phyloP scores from a whole-genome alignment of 2,113 vertebrate genomes.

The Lophochroa leadbeateri region DNA sequence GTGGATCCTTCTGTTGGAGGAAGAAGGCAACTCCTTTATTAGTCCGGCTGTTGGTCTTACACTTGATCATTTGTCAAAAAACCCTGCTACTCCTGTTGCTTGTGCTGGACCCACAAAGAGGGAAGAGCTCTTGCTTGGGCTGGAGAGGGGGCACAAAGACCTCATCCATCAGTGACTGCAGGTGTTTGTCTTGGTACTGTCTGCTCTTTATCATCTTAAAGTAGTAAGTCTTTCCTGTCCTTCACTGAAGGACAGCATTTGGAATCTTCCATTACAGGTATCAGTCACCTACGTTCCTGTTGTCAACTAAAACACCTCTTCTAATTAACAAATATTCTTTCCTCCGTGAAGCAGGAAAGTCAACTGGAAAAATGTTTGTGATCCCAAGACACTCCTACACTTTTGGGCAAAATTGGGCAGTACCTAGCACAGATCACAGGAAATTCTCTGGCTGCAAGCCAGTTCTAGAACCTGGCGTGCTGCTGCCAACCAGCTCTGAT shows the following conservation, averaged over 20 bases:
- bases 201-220: background rate
- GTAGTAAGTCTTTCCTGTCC: background rate
- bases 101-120: background rate
- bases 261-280: background rate
- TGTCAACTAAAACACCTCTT: background rate
- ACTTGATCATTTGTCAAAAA: background rate
- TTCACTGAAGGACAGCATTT: background rate
- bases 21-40: background rate
- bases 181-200: background rate
- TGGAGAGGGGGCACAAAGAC: background rate
- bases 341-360: background rate
- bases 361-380: background rate
- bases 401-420: background rate
- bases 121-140: background rate
- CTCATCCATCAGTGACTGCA: background rate
- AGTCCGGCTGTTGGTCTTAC: background rate
- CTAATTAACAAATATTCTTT: background rate
- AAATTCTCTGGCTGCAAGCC: background rate
- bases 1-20: background rate
- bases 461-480: background rate
- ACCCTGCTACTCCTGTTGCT: background rate
- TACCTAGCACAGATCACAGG: accelerated
- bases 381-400: background rate
- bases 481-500: background rate
- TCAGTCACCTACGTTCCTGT: accelerated